phyloP scores from a whole-genome alignment of 2,113 vertebrate genomes.

The Solea solea region DNA sequence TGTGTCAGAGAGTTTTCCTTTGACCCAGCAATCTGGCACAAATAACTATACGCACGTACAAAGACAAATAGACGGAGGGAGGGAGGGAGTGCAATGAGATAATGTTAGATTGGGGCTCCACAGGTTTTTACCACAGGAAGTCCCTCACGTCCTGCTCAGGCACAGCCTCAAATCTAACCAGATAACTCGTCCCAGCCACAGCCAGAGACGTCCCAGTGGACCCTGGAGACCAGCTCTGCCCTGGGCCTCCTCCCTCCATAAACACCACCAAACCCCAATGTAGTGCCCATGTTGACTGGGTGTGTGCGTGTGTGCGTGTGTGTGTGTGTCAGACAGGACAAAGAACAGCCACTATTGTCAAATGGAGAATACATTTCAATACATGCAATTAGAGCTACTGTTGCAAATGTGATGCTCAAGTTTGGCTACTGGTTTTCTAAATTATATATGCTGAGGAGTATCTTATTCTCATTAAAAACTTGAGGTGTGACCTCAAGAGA shows the following conservation, averaged over 20 bases:
- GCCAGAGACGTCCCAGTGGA: slow-evolving; percentile 31
- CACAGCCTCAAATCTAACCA: slow-evolving; percentile 59
- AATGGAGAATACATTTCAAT: not conserved
- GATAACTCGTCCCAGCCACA: slow-evolving; percentile 54
- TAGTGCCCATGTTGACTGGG: not conserved
- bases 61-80: slow-evolving; percentile 2
- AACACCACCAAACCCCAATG: slow-evolving; percentile 35
- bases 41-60: slow-evolving; percentile 3
- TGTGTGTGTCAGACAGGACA: not conserved
- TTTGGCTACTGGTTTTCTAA: too few relatives aligned
- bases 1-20: too few relatives aligned
- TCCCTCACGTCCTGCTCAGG: slow-evolving; percentile 74
- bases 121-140: slow-evolving; percentile 68
- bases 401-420: too few relatives aligned
- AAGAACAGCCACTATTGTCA: not conserved
- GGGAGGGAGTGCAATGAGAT: slow-evolving; percentile 14
- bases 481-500: too few relatives aligned
- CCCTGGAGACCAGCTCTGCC: slow-evolving; percentile 32
- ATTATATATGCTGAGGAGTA: too few relatives aligned
- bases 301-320: not conserved
- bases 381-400: too few relatives aligned
- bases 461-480: too few relatives aligned
- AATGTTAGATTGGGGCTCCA: slow-evolving; percentile 11
- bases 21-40: not conserved
- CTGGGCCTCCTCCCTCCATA: slow-evolving; percentile 48